phyloP scores from a whole-genome alignment of 2,797 vertebrate genomes.

The Spinibarbus caldwelli region DNA sequence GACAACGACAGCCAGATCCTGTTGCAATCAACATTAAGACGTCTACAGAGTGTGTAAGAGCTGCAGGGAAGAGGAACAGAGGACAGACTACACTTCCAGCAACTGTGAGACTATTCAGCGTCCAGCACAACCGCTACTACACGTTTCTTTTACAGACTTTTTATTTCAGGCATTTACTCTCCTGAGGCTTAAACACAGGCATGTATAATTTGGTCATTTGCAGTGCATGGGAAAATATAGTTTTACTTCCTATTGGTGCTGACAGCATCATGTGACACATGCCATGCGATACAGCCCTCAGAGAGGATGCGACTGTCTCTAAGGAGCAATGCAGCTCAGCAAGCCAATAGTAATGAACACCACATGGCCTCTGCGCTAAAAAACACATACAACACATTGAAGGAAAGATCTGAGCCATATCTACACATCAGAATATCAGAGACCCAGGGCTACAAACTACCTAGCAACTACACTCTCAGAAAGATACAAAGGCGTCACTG shows the following conservation, averaged over 20 bases:
- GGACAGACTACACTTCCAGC: not conserved
- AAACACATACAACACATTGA: slow-evolving; percentile 22
- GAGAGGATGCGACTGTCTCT: not conserved
- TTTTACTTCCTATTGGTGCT: slow-evolving; percentile 15
- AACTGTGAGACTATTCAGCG: not conserved
- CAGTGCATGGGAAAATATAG: not conserved
- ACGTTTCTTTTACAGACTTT: not conserved
- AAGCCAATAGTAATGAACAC: slow-evolving; percentile 26
- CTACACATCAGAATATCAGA: not conserved
- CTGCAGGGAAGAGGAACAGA: not conserved
- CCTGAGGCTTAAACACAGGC: not conserved
- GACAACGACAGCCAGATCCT: slow-evolving; percentile 37
- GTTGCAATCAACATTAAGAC: not conserved
- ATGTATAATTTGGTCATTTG: not conserved
- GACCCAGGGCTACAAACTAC: not conserved
- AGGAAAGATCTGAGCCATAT: not conserved
- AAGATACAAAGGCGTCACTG: not conserved
- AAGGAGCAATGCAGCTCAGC: not conserved
- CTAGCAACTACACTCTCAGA: not conserved
- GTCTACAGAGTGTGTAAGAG: not conserved
- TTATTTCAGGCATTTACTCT: not conserved
- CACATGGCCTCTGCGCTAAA: slow-evolving; percentile 1
- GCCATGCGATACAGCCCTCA: not conserved
- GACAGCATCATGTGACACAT: not conserved
- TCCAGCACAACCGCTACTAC: not conserved